phyloP scores from a whole-genome alignment of 2,113 vertebrate species.

The Aegithalos caudatus region DNA sequence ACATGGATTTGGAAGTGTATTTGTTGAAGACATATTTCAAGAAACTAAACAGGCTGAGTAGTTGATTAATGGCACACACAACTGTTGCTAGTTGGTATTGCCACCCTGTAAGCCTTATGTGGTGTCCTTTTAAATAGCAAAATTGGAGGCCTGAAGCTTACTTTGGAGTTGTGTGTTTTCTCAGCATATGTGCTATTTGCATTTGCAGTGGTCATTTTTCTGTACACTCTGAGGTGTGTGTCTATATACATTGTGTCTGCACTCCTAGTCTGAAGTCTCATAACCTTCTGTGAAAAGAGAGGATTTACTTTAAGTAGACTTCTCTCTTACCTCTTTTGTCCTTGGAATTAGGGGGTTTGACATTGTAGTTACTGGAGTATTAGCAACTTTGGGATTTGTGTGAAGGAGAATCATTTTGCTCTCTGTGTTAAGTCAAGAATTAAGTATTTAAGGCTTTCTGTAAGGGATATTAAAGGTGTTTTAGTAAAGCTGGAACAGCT shows the following conservation, averaged over 20 bases:
- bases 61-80: not conserved
- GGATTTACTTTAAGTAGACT: not conserved
- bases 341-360: not conserved
- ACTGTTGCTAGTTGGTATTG: not conserved
- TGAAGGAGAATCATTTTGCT: not conserved
- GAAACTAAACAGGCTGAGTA: not conserved
- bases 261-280: not conserved
- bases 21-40: not conserved
- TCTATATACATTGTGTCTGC: not conserved
- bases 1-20: not conserved
- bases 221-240: not conserved
- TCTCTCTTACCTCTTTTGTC: not conserved
- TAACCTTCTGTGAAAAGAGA: not conserved
- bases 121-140: not conserved
- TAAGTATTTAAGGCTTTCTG: not conserved
- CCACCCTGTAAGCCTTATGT: not conserved
- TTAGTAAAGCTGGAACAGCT: not conserved
- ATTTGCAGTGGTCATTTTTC: not conserved
- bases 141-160: not conserved
- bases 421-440: not conserved
- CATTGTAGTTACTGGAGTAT: not conserved
- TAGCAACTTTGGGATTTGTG: not conserved
- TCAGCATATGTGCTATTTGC: not conserved
- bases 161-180: not conserved
- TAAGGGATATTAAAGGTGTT: not conserved